Conservation (phyloP, 2,888 invertebrate species). For the Andrena dorsata region DNA sequence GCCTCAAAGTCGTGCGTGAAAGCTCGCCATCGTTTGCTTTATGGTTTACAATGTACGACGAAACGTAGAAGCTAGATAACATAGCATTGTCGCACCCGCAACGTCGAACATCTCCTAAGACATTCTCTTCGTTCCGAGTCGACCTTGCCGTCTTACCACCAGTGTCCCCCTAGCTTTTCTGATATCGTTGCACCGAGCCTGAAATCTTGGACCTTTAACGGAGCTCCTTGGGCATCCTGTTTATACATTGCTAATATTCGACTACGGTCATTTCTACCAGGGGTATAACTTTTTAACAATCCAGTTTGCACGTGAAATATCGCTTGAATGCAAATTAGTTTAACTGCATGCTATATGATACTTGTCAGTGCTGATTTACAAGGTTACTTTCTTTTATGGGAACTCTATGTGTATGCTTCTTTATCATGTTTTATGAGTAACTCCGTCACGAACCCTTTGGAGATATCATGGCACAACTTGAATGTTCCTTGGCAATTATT, state of each 20-base stretch:
- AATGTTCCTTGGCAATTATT: constrained; percentile 18
- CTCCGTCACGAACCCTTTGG: constrained; percentile 9
- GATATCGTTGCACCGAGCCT: neutral
- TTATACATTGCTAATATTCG: neutral
- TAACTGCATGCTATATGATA: constrained; percentile 48
- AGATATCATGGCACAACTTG: constrained; percentile 11
- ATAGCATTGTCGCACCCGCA: constrained; percentile 52
- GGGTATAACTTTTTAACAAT: constrained; percentile 16
- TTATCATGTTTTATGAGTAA: constrained; percentile 26
- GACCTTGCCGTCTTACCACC: constrained; percentile 6
- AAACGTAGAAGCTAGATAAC: constrained; percentile 57
- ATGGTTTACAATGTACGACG: constrained; percentile 51
- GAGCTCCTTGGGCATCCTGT: constrained; percentile 37
- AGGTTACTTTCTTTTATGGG: constrained; percentile 26
- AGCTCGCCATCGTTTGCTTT: constrained; percentile 60
- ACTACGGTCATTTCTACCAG: neutral
- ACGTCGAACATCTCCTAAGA: constrained; percentile 35
- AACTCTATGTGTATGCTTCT: constrained; percentile 33
- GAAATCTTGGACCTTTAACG: neutral
- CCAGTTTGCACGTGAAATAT: constrained; percentile 46
- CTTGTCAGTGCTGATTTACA: constrained; percentile 36
- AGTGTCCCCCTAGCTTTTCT: constrained; percentile 39
- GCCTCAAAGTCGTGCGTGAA: constrained; percentile 59
- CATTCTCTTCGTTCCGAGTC: constrained; percentile 37
- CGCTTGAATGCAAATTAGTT: constrained; percentile 52